Evolutionary conservation across 2,888 invertebrate species (phyloP).

Genomic region (Hypsopygia costalis): DNA sequence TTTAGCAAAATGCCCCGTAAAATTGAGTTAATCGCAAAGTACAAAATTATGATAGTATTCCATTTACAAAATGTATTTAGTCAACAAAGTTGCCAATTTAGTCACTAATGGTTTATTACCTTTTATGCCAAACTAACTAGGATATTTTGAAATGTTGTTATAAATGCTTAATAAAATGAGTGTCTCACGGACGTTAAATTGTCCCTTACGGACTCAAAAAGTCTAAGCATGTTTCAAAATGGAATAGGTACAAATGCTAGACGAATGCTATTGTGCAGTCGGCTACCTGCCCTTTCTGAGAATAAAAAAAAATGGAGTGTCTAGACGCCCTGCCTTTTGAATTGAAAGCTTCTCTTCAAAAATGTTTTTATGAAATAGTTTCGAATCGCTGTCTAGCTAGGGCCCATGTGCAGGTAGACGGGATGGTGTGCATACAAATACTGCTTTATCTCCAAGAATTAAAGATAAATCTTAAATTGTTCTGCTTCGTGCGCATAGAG

Average conservation of each 20-base stretch:
- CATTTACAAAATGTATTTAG: too few relatives aligned
- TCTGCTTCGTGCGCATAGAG: conserved; percentile 20
- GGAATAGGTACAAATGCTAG: background rate
- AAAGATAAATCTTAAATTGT: conserved; percentile 45
- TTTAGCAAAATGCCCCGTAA: too few relatives aligned
- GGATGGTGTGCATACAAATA: conserved; percentile 39
- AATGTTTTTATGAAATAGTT: conserved; percentile 62
- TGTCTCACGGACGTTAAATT: too few relatives aligned
- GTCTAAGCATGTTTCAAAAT: too few relatives aligned
- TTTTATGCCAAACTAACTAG: too few relatives aligned
- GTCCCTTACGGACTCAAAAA: too few relatives aligned
- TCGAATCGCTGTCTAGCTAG: conserved; percentile 63
- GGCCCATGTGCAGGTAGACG: conserved; percentile 67
- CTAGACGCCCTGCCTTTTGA: conserved; percentile 71
- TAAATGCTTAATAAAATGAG: too few relatives aligned
- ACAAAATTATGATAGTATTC: too few relatives aligned
- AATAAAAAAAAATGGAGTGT: conserved; percentile 61
- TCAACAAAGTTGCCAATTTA: too few relatives aligned
- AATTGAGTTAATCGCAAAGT: too few relatives aligned
- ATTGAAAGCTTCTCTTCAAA: conserved; percentile 63
- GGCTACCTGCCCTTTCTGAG: conserved; percentile 68
- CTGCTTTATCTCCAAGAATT: conserved; percentile 48
- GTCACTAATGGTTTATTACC: too few relatives aligned
- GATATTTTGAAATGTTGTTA: too few relatives aligned
- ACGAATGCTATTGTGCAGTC: conserved; percentile 25